Percentiles rank a stretch among this genome's conserved stretches.
These are phyloP conservation scores for Leuciscus idus DNA, from an alignment of 2,113 vertebrate species.

Conservation along the genomic window DNA sequence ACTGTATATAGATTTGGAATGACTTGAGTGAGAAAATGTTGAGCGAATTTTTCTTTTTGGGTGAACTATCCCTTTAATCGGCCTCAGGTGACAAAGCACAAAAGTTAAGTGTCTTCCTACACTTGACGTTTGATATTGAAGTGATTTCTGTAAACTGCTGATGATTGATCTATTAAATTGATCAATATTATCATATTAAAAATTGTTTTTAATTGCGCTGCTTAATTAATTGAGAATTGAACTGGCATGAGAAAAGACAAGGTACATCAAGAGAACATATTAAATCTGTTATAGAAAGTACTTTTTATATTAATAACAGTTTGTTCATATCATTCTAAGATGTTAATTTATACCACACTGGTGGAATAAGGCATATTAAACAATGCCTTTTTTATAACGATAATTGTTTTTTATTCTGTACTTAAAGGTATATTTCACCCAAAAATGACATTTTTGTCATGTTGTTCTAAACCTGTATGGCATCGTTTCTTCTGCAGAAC, in stretches of 20 bases:
- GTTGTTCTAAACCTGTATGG: no score
- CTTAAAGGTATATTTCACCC: no score
- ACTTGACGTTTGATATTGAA: not conserved
- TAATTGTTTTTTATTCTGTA: not conserved
- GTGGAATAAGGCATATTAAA: not conserved
- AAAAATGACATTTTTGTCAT: not conserved
- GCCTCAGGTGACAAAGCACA: slow-evolving; percentile 12
- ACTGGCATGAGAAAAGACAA: not conserved
- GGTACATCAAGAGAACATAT: not conserved
- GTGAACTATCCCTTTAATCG: slow-evolving; percentile 12
- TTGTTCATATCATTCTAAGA: not conserved
- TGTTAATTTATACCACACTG: not conserved
- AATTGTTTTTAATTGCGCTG: not conserved
- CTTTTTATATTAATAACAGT: not conserved
- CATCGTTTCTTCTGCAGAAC: not conserved
- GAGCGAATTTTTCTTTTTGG: not conserved
- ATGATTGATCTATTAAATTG: slow-evolving; percentile 1
- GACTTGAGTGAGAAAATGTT: not conserved
- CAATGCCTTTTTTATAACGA: not conserved
- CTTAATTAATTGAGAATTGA: not conserved
- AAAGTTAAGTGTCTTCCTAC: not conserved
- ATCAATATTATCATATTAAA: slow-evolving; percentile 7
- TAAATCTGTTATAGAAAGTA: not conserved
- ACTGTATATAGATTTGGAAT: not conserved
- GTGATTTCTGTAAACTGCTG: slow-evolving; percentile 5